Conservation (phyloP, 2,797 vertebrate genomes). For the Etheostoma nigrum region DNA sequence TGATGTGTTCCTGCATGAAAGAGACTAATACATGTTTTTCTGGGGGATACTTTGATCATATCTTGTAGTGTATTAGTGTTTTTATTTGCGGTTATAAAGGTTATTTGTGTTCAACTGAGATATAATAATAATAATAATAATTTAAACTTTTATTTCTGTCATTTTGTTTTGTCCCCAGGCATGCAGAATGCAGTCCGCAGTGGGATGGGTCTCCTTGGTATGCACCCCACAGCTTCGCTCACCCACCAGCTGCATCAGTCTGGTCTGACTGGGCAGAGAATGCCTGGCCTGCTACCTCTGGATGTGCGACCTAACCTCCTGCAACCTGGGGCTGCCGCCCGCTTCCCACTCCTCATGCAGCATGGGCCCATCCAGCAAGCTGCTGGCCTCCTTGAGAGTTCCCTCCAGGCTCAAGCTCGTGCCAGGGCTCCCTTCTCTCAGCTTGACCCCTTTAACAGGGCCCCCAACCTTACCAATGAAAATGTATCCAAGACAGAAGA, state of each 20-base stretch:
- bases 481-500: constrained; percentile 88
- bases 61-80: not conserved
- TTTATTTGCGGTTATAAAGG: not conserved
- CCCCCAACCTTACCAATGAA: constrained; percentile 86
- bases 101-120: constrained; percentile 1
- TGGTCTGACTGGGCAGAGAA: constrained; percentile 88
- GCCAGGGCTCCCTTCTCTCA: constrained; percentile 92
- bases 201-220: constrained; percentile 89
- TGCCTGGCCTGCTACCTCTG: constrained; percentile 92
- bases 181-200: constrained; percentile 88
- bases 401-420: constrained; percentile 89
- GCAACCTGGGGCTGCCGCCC: constrained; percentile 79
- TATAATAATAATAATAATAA: not conserved
- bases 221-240: constrained; percentile 90
- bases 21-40: not conserved
- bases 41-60: not conserved
- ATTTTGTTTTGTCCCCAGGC: constrained; percentile 68
- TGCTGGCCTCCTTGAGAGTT: constrained; percentile 85
- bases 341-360: constrained; percentile 92
- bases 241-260: constrained; percentile 90
- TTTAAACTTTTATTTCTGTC: constrained; percentile 15
- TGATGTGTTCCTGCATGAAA: not conserved
- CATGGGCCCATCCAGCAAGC: constrained; percentile 89
- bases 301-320: constrained; percentile 93
- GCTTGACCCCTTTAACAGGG: constrained; percentile 90